These are phyloP conservation scores for Sterna hirundo DNA, from an alignment of 2,113 vertebrate genomes.

Conservation along the genomic window DNA sequence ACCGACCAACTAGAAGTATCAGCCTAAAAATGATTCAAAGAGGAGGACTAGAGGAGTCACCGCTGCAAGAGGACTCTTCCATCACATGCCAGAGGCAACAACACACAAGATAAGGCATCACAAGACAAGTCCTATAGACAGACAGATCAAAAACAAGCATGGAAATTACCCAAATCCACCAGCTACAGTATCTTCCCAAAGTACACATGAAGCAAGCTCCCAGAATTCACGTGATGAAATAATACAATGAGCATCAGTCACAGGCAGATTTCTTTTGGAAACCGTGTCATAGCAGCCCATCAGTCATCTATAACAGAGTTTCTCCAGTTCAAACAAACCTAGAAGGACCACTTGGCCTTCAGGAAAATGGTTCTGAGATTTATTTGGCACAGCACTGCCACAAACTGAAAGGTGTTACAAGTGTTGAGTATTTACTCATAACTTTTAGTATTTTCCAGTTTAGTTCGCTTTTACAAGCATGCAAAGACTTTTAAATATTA, in stretches of 20 bases:
- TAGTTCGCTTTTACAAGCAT: not conserved
- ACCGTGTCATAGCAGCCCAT: not conserved
- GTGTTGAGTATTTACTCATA: not conserved
- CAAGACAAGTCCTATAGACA: fast-evolving
- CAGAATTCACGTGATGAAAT: not conserved
- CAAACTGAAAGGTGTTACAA: not conserved
- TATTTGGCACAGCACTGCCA: not conserved
- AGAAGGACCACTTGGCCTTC: not conserved
- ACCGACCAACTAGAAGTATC: not conserved
- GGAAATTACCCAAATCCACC: not conserved
- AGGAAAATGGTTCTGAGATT: not conserved
- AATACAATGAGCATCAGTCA: not conserved
- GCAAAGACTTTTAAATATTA: not conserved
- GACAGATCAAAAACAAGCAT: not conserved
- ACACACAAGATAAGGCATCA: not conserved
- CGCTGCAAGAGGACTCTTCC: not conserved
- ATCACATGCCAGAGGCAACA: not conserved
- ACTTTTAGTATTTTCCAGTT: not conserved
- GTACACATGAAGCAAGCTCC: not conserved
- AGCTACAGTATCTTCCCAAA: not conserved
- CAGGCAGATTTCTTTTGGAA: not conserved
- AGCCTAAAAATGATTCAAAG: not conserved
- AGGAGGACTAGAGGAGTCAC: not conserved
- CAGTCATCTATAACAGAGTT: not conserved
- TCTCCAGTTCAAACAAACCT: not conserved